phyloP scores from a whole-genome alignment of 2,888 invertebrate genomes.

The Macrosiphum euphorbiae region DNA sequence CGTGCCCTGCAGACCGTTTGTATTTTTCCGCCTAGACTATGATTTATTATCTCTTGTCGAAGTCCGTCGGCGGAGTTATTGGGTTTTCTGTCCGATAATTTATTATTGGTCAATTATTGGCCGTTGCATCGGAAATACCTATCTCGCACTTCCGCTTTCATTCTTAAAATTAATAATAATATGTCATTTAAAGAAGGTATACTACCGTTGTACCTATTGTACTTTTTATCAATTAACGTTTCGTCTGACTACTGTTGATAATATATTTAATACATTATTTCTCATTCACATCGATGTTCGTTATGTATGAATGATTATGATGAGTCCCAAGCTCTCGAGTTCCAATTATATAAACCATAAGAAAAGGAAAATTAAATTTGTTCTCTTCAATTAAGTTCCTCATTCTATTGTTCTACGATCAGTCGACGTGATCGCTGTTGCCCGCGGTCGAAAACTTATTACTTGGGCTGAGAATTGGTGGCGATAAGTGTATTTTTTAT shows the following conservation, averaged over 20 bases:
- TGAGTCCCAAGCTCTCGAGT: neutral
- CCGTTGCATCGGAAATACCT: neutral
- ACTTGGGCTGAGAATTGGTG: neutral
- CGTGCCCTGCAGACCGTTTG: neutral
- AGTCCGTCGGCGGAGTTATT: neutral
- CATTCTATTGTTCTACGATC: neutral
- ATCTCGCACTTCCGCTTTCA: neutral
- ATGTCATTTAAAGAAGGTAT: neutral
- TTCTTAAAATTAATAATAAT: neutral
- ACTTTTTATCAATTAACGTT: neutral
- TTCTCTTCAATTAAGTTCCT: neutral
- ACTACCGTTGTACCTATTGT: neutral
- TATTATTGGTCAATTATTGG: constrained; percentile 34
- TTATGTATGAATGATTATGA: neutral
- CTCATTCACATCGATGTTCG: neutral
- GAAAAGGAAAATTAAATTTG: neutral
- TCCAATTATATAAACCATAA: neutral
- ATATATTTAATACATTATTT: neutral
- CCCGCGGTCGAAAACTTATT: neutral
- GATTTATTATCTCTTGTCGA: constrained; percentile 20
- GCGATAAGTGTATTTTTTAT: neutral
- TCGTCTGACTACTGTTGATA: neutral
- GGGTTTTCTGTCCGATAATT: constrained; percentile 37
- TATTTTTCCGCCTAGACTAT: neutral
- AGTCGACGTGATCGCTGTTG: neutral